Evolutionary conservation across 1,140 invertebrate species (phyloP).

Genomic region (Telenomus remus): DNA sequence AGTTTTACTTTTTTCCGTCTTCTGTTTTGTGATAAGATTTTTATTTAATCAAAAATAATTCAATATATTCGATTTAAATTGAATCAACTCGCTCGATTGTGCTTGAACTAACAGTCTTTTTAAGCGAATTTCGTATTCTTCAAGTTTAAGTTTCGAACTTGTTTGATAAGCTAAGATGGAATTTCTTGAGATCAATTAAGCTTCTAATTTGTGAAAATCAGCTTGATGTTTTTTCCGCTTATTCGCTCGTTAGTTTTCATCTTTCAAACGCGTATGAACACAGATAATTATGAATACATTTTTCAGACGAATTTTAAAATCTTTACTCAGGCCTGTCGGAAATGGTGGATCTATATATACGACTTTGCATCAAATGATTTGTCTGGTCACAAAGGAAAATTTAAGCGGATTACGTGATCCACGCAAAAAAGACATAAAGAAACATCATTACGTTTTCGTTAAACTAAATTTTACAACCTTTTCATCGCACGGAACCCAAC

Average conservation of each 20-base stretch:
- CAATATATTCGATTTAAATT: neutral
- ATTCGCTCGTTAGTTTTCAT: no score
- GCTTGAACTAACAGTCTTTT: neutral
- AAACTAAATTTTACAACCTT: slow-evolving; percentile 39
- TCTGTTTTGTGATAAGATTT: neutral
- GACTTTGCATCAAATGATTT: slow-evolving; percentile 23
- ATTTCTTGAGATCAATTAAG: no score
- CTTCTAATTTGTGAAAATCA: no score
- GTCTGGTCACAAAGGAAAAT: slow-evolving; percentile 28
- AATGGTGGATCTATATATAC: no score
- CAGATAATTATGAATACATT: no score
- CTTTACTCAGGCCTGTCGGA: no score
- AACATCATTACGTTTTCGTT: slow-evolving; percentile 45
- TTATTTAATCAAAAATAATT: slow-evolving; percentile 5
- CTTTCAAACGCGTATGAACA: no score
- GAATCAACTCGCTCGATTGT: neutral
- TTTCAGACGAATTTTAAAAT: no score
- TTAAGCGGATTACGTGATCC: slow-evolving; percentile 50
- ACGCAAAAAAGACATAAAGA: slow-evolving; percentile 24
- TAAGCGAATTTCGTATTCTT: neutral
- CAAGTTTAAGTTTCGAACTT: no score
- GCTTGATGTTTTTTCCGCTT: no score
- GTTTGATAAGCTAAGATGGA: no score
- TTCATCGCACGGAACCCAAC: slow-evolving; percentile 15
- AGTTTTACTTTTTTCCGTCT: neutral